Percentiles rank a stretch among this genome's conserved stretches.
These are phyloP conservation scores for Glyptemys insculpta DNA, from an alignment of 2,797 vertebrate genomes.

Conservation along the genomic window DNA sequence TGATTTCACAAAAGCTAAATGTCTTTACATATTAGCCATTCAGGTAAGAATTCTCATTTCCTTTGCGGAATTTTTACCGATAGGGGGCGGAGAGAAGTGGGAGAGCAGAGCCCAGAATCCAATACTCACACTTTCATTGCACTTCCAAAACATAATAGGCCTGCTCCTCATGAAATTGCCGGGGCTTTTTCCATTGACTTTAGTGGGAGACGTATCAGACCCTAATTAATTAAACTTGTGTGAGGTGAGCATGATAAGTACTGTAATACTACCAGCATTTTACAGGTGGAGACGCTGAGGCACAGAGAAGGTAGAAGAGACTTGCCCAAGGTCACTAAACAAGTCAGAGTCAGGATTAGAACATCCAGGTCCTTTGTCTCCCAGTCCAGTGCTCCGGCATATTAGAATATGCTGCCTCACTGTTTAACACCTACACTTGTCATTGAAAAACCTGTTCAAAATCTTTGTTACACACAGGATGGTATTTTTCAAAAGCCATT, in stretches of 20 bases:
- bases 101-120: neutral
- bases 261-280: neutral
- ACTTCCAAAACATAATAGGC: neutral
- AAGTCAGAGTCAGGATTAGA: neutral
- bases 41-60: constrained; percentile 49
- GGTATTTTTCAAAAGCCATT: neutral
- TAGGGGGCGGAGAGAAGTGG: neutral
- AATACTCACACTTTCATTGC: neutral
- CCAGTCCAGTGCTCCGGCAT: neutral
- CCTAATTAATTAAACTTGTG: neutral
- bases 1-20: constrained; percentile 76
- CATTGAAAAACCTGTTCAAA: neutral
- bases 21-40: constrained; percentile 60
- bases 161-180: neutral
- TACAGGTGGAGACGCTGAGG: neutral
- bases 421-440: neutral
- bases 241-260: neutral
- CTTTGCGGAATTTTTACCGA: constrained; percentile 22
- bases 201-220: neutral
- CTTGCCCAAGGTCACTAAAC: neutral
- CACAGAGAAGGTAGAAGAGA: neutral
- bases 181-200: neutral
- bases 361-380: neutral
- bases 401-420: neutral
- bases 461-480: neutral